Percentiles rank a stretch among this genome's conserved stretches.
phyloP scores from a whole-genome alignment of 2,797 vertebrate genomes.

The Malurus leucopterus region DNA sequence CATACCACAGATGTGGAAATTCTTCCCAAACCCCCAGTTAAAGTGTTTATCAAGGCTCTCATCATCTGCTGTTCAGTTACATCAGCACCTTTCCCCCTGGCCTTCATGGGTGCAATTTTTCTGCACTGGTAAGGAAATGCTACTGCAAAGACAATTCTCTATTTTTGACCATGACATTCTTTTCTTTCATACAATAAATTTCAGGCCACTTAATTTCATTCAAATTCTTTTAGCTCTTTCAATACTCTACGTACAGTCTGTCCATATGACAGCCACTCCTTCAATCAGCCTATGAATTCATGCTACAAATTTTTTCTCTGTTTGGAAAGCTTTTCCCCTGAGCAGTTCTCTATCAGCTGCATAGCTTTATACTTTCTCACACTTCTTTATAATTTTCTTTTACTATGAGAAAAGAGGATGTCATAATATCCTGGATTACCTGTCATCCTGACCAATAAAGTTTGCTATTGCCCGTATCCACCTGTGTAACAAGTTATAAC shows the following conservation, averaged over 20 bases:
- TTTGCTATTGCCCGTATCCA: rapidly evolving
- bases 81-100: not conserved
- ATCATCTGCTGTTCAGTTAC: not conserved
- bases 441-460: not conserved
- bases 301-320: not conserved
- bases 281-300: not conserved
- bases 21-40: not conserved
- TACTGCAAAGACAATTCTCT: not conserved
- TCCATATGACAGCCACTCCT: not conserved
- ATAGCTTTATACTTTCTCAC: not conserved
- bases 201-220: not conserved
- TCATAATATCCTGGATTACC: not conserved
- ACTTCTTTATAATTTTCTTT: not conserved
- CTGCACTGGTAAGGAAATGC: not conserved
- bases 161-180: not conserved
- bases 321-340: not conserved
- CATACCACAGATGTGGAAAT: not conserved
- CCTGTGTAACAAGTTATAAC: not conserved
- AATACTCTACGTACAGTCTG: not conserved
- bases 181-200: not conserved
- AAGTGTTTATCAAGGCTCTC: not conserved
- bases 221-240: not conserved
- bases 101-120: not conserved
- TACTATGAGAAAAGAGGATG: not conserved
- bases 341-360: not conserved